phyloP scores from a whole-genome alignment of 1,140 invertebrate species.

The Drosophila bifasciata region DNA sequence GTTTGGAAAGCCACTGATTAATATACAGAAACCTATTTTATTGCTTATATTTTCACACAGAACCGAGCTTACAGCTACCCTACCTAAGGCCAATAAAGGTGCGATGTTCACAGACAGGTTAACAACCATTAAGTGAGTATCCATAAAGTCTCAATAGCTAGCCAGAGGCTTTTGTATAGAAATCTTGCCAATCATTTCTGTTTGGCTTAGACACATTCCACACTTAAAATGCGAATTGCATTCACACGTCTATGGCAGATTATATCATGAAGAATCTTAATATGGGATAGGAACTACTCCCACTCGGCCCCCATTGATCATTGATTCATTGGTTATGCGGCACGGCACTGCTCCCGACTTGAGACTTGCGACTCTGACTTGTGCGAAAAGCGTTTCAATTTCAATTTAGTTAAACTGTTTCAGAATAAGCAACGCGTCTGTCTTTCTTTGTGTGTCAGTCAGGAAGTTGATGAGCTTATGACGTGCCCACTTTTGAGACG shows the following conservation, averaged over 20 bases:
- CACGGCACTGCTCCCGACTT: neutral
- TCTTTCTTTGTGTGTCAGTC: conserved; percentile 23
- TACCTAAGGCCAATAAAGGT: conserved; percentile 19
- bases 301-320: conserved; percentile 9
- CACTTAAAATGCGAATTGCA: conserved; percentile 40
- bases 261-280: conserved; percentile 21
- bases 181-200: conserved; percentile 12
- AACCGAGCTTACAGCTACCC: neutral
- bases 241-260: conserved; percentile 3
- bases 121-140: neutral
- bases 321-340: conserved; percentile 22
- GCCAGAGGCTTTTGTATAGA: conserved; percentile 7
- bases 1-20: no score
- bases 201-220: conserved; percentile 9
- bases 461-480: conserved; percentile 31
- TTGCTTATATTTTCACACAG: neutral
- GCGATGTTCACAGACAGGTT: conserved; percentile 3
- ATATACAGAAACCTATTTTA: no score
- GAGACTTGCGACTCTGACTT: neutral
- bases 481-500: conserved; percentile 34
- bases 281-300: neutral
- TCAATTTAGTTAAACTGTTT: conserved; percentile 32
- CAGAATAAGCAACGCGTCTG: conserved; percentile 25
- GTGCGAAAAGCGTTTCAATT: neutral
- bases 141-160: conserved; percentile 5